Evolutionary conservation across 2,113 vertebrate genomes (phyloP), one percentile per base, ranked within the genome.

Genomic region (Ctenomys sociabilis): DNA sequence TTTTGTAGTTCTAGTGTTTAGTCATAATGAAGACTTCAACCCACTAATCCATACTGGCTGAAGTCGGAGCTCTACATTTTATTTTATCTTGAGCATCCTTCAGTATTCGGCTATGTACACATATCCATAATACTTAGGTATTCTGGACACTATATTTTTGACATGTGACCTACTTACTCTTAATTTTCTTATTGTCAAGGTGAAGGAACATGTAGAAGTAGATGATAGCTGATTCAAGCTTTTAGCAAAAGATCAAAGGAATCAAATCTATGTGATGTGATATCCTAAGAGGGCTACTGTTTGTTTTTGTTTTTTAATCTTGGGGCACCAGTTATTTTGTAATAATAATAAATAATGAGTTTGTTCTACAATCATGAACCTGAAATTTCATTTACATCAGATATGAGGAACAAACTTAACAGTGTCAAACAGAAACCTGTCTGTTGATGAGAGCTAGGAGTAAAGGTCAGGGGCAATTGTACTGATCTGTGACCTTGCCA

Each of bases 301-400:
- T 66, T 61, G 32, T 75, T 83, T 90, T 72, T 82, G 84, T 87
- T 83, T 90, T 57, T 80, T 40, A 85, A 78, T 70, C 63, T 61
- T 88, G 61, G 45, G 37, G 9, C n/a, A 61, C 45, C 6, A 63
- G 24, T 68, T 61, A 19, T 86, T 90, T 88, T 72, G 10, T 22
- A 45, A 64, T 37, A 89, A 59, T 82, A 75, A 85, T 57, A 66
- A 70, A 80, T 9, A 85, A 40, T 82, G 26, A 85, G 5, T 59
- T 94, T 81, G 35, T 49, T 43, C 2, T 77, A 85, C 88, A 57
- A 40, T 35, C 3, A 22, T 68, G 11, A 5, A 59, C 35, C 13
- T 45, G 72, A 84, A 82, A 92, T 83, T 45, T 7, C 32, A 77
- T 10, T 82, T 72, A 70, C 4, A 28, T 57, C 52, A 93, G 52